These are phyloP conservation scores for Mustelus asterias DNA, from an alignment of 2,113 vertebrate species.

Conservation along the genomic window DNA sequence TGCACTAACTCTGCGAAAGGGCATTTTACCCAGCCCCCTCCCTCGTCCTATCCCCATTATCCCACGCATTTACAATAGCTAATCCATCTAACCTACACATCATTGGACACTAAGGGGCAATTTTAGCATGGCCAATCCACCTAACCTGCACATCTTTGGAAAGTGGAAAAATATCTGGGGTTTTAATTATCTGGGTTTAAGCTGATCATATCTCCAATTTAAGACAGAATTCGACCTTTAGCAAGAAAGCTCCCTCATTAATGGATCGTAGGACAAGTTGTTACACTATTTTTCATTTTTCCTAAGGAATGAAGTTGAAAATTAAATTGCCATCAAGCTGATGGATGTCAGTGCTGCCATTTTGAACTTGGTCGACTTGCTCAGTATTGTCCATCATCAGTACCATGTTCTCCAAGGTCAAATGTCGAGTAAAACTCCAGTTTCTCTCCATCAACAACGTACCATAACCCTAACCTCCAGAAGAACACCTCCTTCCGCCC, in stretches of 20 bases:
- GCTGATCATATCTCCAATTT: neutral
- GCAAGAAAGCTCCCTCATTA: neutral
- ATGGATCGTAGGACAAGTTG: neutral
- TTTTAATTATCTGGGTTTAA: neutral
- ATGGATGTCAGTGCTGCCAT: neutral
- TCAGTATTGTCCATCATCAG: neutral
- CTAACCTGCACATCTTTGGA: too few relatives aligned
- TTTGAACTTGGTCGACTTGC: neutral
- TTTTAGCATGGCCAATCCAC: too few relatives aligned
- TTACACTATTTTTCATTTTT: neutral
- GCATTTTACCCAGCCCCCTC: too few relatives aligned
- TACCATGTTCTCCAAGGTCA: neutral
- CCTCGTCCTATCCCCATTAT: too few relatives aligned
- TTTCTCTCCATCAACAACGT: neutral
- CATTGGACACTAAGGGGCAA: too few relatives aligned
- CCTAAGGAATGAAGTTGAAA: neutral
- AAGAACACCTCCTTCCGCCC: neutral
- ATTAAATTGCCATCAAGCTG: neutral
- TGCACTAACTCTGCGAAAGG: too few relatives aligned
- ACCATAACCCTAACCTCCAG: neutral
- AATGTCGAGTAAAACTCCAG: neutral
- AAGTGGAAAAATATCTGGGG: too few relatives aligned
- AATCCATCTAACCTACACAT: too few relatives aligned
- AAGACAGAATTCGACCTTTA: neutral
- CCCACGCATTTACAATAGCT: too few relatives aligned